These are phyloP conservation scores for Apodemia duryi DNA, from an alignment of 2,888 invertebrate species.

Conservation along the genomic window DNA sequence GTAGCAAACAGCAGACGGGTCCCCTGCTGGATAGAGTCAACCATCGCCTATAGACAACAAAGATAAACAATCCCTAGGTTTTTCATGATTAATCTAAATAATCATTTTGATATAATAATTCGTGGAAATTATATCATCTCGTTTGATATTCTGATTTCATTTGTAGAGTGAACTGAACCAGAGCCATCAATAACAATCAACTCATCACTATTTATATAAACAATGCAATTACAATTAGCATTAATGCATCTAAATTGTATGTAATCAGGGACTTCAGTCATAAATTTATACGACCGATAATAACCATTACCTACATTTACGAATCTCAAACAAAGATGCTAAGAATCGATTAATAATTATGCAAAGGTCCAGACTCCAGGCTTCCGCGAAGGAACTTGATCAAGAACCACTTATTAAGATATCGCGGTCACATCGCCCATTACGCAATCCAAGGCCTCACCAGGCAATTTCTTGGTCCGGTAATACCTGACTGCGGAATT, in stretches of 20 bases:
- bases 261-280: neutral
- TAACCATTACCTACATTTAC: slow-evolving; percentile 11
- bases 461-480: slow-evolving; percentile 49
- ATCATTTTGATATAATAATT: too few relatives aligned
- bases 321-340: slow-evolving; percentile 25
- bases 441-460: slow-evolving; percentile 50
- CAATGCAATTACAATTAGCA: slow-evolving; percentile 13
- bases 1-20: too few relatives aligned
- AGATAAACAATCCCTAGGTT: too few relatives aligned
- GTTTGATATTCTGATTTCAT: too few relatives aligned
- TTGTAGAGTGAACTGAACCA: too few relatives aligned
- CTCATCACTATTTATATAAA: slow-evolving; percentile 9
- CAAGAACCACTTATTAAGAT: slow-evolving; percentile 74
- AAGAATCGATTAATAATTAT: slow-evolving; percentile 59
- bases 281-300: slow-evolving; percentile 13
- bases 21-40: too few relatives aligned
- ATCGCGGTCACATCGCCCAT: slow-evolving; percentile 68
- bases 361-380: slow-evolving; percentile 46
- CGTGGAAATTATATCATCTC: too few relatives aligned
- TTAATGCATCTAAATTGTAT: slow-evolving; percentile 5
- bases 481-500: slow-evolving; percentile 50
- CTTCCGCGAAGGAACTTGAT: slow-evolving; percentile 56
- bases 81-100: too few relatives aligned
- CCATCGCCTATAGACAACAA: too few relatives aligned
- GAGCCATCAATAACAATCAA: slow-evolving; percentile 9